These are phyloP conservation scores for Alcedo atthis DNA, from an alignment of 2,797 vertebrate genomes.

Conservation along the genomic window DNA sequence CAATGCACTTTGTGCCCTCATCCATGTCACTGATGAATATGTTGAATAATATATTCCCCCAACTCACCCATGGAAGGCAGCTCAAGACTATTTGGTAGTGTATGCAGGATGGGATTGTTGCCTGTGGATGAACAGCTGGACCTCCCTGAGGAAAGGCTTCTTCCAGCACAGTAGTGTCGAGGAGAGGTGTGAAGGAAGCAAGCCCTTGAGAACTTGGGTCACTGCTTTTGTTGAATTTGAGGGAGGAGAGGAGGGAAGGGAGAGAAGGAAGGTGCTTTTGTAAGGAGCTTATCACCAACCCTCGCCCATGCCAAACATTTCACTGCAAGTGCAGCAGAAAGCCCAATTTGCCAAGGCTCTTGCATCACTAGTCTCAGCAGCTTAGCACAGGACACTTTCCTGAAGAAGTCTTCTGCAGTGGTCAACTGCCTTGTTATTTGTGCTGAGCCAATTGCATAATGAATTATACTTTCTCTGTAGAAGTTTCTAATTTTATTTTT, in stretches of 20 bases:
- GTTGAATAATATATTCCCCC: background rate
- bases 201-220: background rate
- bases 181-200: background rate
- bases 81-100: background rate
- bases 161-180: background rate
- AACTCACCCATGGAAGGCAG: background rate
- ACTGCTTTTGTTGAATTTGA: fast-evolving
- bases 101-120: background rate
- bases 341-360: background rate
- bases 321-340: background rate
- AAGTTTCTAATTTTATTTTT: background rate
- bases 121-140: background rate
- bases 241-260: background rate
- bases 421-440: background rate
- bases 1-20: too few species aligned
- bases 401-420: background rate
- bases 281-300: background rate
- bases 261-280: background rate
- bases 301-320: background rate
- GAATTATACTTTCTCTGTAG: background rate
- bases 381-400: background rate
- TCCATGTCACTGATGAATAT: too few species aligned
- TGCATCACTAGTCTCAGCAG: background rate
- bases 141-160: background rate
- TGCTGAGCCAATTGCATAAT: background rate